phyloP scores from a whole-genome alignment of 2,797 vertebrate species.

The Peromyscus eremicus region DNA sequence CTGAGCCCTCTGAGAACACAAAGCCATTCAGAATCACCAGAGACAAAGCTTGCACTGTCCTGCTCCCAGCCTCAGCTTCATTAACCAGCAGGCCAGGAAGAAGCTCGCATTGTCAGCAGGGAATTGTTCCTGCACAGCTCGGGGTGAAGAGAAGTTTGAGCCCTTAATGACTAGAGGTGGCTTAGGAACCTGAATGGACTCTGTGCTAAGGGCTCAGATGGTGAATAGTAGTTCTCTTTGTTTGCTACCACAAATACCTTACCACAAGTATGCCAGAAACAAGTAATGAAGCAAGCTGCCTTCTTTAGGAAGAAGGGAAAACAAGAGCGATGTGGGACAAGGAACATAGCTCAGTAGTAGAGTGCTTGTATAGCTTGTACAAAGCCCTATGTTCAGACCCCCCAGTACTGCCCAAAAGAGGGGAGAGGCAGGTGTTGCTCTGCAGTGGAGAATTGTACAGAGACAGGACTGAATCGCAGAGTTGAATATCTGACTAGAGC shows the following conservation, averaged over 20 bases:
- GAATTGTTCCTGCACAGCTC: constrained; percentile 74
- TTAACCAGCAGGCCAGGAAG: constrained; percentile 83
- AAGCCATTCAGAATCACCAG: constrained; percentile 84
- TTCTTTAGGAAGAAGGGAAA: constrained; percentile 7
- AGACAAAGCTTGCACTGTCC: constrained; percentile 87
- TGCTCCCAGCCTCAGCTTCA: constrained; percentile 79
- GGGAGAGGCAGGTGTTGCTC: neutral
- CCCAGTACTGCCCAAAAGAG: neutral
- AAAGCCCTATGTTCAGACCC: neutral
- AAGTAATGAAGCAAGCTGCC: constrained; percentile 18
- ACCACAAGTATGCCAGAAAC: constrained; percentile 33
- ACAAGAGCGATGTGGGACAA: neutral
- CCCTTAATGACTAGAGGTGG: constrained; percentile 63
- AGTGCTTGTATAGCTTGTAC: neutral
- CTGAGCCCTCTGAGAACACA: constrained; percentile 87
- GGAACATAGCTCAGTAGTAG: neutral
- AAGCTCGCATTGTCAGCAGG: constrained; percentile 80
- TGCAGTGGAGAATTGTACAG: neutral
- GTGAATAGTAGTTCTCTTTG: constrained; percentile 6
- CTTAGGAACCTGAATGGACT: constrained; percentile 60
- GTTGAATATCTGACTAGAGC: neutral
- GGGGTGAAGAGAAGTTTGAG: constrained; percentile 25
- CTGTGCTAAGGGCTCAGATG: neutral
- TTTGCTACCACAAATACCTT: constrained; percentile 34
- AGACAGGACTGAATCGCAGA: neutral